These are phyloP conservation scores for Channa striata DNA, from an alignment of 2,797 vertebrate species.

Conservation along the genomic window DNA sequence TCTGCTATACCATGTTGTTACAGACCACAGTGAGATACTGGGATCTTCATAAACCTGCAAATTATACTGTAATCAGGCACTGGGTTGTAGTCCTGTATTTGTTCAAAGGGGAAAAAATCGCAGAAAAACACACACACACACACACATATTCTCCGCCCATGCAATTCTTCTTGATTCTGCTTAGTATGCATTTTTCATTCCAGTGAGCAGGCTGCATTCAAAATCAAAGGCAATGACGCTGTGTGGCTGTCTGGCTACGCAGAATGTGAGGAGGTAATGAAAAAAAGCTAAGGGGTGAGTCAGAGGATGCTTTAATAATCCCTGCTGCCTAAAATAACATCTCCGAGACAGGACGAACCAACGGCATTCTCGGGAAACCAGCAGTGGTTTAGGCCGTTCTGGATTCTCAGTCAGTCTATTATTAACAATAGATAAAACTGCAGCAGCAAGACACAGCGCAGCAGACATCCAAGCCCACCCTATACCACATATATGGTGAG, in stretches of 20 bases:
- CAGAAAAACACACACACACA: constrained; percentile 3
- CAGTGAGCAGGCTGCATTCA: constrained; percentile 73
- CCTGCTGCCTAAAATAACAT: constrained; percentile 74
- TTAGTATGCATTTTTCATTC: constrained; percentile 83
- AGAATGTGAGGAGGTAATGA: constrained; percentile 74
- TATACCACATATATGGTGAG: constrained; percentile 49
- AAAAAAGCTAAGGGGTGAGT: constrained; percentile 77
- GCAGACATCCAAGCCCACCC: constrained; percentile 55
- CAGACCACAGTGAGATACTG: constrained; percentile 37
- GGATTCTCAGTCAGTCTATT: constrained; percentile 50
- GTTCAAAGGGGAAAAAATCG: constrained; percentile 41
- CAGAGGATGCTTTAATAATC: constrained; percentile 79
- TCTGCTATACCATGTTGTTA: constrained; percentile 32
- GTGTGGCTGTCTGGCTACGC: constrained; percentile 71
- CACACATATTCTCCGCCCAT: constrained; percentile 30
- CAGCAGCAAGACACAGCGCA: constrained; percentile 52
- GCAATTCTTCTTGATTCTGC: constrained; percentile 73
- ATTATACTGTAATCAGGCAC: constrained; percentile 48
- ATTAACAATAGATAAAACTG: constrained; percentile 69
- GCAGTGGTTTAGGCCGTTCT: constrained; percentile 25
- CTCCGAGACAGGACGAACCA: constrained; percentile 43
- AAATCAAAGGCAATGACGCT: constrained; percentile 76
- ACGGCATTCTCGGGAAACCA: constrained; percentile 51
- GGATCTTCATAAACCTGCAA: constrained; percentile 54
- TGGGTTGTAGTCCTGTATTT: constrained; percentile 42